Evolutionary conservation across 2,797 vertebrate genomes (phyloP).

Genomic region (Otolemur crassicaudatus): DNA sequence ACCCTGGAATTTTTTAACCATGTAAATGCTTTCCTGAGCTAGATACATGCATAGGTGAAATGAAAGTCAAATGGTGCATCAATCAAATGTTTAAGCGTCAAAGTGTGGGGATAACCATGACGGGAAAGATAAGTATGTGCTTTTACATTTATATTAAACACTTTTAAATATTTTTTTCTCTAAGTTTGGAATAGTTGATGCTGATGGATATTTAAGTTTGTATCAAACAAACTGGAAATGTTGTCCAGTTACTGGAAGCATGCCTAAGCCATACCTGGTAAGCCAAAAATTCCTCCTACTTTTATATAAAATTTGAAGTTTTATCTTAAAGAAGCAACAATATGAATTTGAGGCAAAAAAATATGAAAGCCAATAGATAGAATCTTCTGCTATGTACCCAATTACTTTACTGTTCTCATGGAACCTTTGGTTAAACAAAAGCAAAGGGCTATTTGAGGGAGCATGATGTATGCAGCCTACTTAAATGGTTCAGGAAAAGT

Average conservation of each 20-base stretch:
- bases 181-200: slow-evolving; percentile 98
- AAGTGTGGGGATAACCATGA: background rate
- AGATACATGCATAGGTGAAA: slow-evolving; percentile 4
- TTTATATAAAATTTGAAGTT: slow-evolving; percentile 39
- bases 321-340: slow-evolving; percentile 41
- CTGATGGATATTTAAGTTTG: slow-evolving; percentile 96
- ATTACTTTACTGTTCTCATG: slow-evolving; percentile 28
- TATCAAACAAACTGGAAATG: slow-evolving; percentile 97
- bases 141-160: slow-evolving; percentile 55
- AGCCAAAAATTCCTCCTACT: slow-evolving; percentile 73
- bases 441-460: background rate
- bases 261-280: slow-evolving; percentile 97
- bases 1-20: slow-evolving; percentile 6
- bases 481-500: background rate
- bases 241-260: slow-evolving; percentile 90
- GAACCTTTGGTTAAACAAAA: slow-evolving; percentile 31
- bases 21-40: slow-evolving; percentile 36
- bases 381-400: slow-evolving; percentile 4
- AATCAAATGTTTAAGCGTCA: slow-evolving; percentile 37
- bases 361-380: slow-evolving; percentile 49
- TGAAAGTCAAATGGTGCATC: background rate
- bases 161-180: slow-evolving; percentile 36
- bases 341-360: slow-evolving; percentile 34
- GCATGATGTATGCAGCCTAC: background rate
- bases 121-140: background rate